Percentiles rank a stretch among this genome's conserved stretches.
Conservation (phyloP, 2,113 vertebrate genomes). For the Leptocoma aspasia region DNA sequence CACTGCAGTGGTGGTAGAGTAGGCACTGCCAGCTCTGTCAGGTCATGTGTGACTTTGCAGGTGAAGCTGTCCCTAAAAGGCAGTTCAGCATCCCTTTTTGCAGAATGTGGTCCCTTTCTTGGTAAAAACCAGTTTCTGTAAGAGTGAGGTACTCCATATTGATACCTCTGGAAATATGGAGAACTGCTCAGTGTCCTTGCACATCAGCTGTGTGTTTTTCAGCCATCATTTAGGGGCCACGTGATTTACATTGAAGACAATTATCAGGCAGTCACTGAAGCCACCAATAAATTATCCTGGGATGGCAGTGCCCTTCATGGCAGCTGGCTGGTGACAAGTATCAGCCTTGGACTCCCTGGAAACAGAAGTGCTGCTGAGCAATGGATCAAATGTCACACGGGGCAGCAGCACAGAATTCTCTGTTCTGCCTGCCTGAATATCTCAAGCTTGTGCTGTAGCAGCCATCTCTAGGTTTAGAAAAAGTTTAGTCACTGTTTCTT, state of each 20-base stretch:
- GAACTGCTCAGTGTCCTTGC: not conserved
- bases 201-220: not conserved
- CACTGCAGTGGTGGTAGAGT: not conserved
- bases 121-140: not conserved
- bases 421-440: not conserved
- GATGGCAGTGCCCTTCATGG: not conserved
- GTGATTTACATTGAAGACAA: not conserved
- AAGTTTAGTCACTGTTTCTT: not conserved
- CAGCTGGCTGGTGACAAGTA: not conserved
- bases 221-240: not conserved
- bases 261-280: not conserved
- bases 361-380: not conserved
- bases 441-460: not conserved
- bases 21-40: not conserved
- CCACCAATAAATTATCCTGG: not conserved
- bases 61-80: not conserved
- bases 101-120: fast-evolving
- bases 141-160: not conserved
- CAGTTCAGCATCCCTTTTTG: not conserved
- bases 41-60: not conserved
- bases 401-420: not conserved
- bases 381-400: not conserved
- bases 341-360: not conserved
- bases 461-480: not conserved
- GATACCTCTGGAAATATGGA: not conserved